Evolutionary conservation across 2,113 vertebrate genomes (phyloP).

Genomic region (Gopherus flavomarginatus): DNA sequence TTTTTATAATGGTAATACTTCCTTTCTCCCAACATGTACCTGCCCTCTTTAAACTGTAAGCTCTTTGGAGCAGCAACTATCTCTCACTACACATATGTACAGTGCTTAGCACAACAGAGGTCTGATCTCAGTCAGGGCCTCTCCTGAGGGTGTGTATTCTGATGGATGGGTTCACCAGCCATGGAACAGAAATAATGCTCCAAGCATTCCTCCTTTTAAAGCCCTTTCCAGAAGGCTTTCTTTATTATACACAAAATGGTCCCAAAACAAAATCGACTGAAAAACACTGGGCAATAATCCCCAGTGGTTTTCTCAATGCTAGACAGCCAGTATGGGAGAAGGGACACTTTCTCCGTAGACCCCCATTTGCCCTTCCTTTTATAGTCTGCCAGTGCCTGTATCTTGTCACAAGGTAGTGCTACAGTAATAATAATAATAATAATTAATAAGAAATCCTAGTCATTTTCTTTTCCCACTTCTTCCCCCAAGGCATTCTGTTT

Average conservation of each 20-base stretch:
- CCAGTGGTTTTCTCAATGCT: not conserved
- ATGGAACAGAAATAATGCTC: not conserved
- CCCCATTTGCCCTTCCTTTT: not conserved
- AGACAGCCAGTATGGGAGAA: not conserved
- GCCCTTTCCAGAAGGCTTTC: not conserved
- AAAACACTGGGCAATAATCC: not conserved
- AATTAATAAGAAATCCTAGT: not conserved
- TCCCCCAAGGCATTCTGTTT: slow-evolving; percentile 2
- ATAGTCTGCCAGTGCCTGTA: not conserved
- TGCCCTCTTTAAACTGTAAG: not conserved
- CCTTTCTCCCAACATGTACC: not conserved
- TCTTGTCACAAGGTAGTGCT: not conserved
- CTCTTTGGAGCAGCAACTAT: not conserved
- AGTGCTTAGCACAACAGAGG: not conserved
- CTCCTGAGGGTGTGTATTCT: not conserved
- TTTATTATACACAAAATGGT: not conserved
- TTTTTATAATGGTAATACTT: not conserved
- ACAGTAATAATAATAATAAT: not conserved
- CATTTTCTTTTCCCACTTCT: not conserved
- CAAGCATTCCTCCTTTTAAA: not conserved
- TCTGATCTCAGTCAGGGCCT: not conserved
- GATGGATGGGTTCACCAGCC: not conserved
- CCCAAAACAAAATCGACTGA: not conserved
- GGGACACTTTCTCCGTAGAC: not conserved
- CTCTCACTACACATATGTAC: not conserved